A percentile compares a stretch with the other conserved stretches of the same genome.
Evolutionary conservation across 2,797 vertebrate genomes (phyloP).

Genomic region (Schizothorax lantsangensis): DNA sequence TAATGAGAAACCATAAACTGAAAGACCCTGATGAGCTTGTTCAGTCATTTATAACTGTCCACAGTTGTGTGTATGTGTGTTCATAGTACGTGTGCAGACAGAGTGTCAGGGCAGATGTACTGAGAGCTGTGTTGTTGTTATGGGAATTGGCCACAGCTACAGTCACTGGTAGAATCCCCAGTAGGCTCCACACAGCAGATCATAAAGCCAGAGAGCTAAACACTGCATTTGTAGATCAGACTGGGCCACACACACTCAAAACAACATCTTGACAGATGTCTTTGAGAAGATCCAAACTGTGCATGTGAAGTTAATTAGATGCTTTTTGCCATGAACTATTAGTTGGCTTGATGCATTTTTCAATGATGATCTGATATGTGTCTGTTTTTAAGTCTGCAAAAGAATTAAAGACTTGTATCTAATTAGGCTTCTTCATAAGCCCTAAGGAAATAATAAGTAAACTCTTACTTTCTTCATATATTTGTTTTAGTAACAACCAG

Average conservation of each 20-base stretch:
- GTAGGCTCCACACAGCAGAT: constrained; percentile 19
- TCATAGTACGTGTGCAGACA: background rate
- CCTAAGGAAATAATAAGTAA: background rate
- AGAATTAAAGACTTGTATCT: background rate
- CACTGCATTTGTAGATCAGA: background rate
- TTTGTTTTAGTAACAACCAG: background rate
- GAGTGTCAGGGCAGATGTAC: constrained; percentile 4
- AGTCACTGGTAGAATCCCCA: constrained; percentile 29
- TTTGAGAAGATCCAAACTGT: background rate
- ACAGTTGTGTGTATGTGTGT: constrained; percentile 19
- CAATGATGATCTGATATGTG: background rate
- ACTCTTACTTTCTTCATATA: background rate
- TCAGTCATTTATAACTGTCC: constrained; percentile 2
- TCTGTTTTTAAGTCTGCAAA: constrained; percentile 1
- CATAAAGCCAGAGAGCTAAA: constrained; percentile 26
- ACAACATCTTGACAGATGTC: constrained; percentile 8
- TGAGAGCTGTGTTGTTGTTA: constrained; percentile 13
- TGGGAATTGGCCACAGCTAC: constrained; percentile 22
- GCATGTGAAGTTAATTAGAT: constrained; percentile 30
- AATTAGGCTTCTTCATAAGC: background rate
- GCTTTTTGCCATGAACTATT: constrained; percentile 29
- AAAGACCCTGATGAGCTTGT: constrained; percentile 3
- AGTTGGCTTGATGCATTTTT: background rate
- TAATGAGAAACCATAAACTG: constrained; percentile 13
- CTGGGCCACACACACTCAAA: background rate